Percentiles rank a stretch among this genome's conserved stretches.
Evolutionary conservation across 2,113 vertebrate genomes (phyloP).

Genomic region (Microtus montanus): DNA sequence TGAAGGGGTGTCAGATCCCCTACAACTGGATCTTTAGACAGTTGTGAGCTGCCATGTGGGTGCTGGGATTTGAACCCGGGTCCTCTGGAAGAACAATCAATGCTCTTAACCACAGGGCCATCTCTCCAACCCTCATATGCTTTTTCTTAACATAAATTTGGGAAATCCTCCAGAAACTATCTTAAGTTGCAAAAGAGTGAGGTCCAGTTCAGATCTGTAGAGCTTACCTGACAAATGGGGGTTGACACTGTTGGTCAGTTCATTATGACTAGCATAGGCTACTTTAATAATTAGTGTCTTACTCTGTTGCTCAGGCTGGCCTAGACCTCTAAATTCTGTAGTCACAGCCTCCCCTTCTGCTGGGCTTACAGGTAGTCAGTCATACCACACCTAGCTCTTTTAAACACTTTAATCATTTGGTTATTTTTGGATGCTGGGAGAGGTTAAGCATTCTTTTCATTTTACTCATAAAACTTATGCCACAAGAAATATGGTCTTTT

Average conservation of each 20-base stretch:
- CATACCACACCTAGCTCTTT: background rate
- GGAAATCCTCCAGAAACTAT: background rate
- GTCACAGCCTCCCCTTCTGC: background rate
- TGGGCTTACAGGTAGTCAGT: background rate
- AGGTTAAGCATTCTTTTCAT: conserved; percentile 38
- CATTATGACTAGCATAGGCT: background rate
- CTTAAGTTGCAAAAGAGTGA: background rate
- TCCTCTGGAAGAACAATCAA: no score
- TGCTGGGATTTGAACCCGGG: no score
- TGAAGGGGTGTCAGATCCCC: no score
- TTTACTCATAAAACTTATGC: conserved; percentile 51
- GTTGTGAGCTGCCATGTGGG: no score
- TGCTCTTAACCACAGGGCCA: no score
- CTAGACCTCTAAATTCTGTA: background rate
- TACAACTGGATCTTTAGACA: no score
- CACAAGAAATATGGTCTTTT: conserved; percentile 39
- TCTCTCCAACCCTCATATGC: background rate
- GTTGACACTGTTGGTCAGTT: conserved; percentile 27
- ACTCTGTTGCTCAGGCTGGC: background rate
- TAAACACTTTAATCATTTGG: conserved; percentile 20
- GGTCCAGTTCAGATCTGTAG: background rate
- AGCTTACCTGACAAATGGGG: background rate
- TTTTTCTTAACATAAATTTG: conserved; percentile 21
- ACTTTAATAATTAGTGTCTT: background rate
- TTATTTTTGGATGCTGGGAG: conserved; percentile 43